Evolutionary conservation across 2,888 invertebrate genomes (phyloP), one percentile per base, ranked within the genome.

Genomic region (Rotaria sp.): DNA sequence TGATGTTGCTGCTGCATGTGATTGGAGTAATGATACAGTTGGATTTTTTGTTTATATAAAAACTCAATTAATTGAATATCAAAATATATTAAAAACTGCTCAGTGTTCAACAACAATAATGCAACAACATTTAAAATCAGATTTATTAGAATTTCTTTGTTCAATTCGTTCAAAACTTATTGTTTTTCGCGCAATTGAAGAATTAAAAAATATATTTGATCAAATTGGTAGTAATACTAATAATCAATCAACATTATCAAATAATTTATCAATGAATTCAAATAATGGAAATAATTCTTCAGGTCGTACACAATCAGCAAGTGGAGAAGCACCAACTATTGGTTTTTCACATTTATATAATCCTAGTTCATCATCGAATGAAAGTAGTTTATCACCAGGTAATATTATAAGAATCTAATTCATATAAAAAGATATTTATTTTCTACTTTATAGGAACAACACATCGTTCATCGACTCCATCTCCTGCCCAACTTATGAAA

Each of bases 81-180:
- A 80, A 45, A 38, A 45, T 45, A 80, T 80, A n/a, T 80, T 80
- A n/a, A 45, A 80, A 80, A 80, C 80, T 15, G 80, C 80, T 24
- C 80, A 80, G n/a, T 80, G 80, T 45, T 80, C 80, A 80, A 80
- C 80, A 80, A 80, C 80, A 26, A 80, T 80, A 15, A 80, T 80
- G 41, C 80, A 80, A 45, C 80, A 80, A 80, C 80, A 80, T 18
- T n/a, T 80, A n/a, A 80, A 80, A 80, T 13, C 80, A 15, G 26
- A 80, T 45, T 45, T 80, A 45, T 45, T 80, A n/a, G 80, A 80
- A 80, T 45, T 80, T 80, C n/a, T 80, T 15, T 80, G 80, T 80
- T 11, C 13, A n/a, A 80, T 80, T n/a, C 80, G 80, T 26, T 41
- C 26, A 7, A 80, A 80, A 80, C 26, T 80, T 3, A 80, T 80